phyloP scores from a whole-genome alignment of 2,113 vertebrate genomes.

The Rissa tridactyla region DNA sequence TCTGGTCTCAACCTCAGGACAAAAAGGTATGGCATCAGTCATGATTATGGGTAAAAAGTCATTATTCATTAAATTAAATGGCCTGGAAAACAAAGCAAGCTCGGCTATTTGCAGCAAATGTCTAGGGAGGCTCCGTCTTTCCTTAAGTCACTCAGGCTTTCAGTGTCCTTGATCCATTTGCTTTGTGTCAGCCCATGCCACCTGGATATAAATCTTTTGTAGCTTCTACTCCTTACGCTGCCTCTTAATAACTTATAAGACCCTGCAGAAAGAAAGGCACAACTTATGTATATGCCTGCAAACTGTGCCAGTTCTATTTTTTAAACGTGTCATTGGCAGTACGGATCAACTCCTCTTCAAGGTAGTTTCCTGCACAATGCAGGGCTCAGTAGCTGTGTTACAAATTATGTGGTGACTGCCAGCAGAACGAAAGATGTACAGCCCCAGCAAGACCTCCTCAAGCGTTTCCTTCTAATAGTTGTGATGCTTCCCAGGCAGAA shows the following conservation, averaged over 20 bases:
- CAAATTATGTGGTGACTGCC: not conserved
- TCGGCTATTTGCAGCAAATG: not conserved
- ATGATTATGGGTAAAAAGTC: conserved; percentile 1
- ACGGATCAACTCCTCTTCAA: not conserved
- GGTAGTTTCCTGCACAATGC: not conserved
- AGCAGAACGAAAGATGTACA: not conserved
- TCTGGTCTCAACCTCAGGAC: not conserved
- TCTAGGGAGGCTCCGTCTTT: not conserved
- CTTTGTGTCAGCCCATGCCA: not conserved
- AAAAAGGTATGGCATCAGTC: not conserved
- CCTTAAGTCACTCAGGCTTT: not conserved
- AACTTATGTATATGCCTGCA: not conserved
- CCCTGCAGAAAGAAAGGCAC: not conserved
- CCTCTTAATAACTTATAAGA: not conserved
- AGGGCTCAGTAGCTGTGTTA: not conserved
- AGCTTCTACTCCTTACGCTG: not conserved
- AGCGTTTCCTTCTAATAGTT: not conserved
- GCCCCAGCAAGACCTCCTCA: not conserved
- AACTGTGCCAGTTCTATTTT: not conserved
- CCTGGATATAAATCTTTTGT: not conserved
- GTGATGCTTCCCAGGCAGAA: not conserved
- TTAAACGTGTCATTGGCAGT: not conserved
- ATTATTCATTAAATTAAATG: conserved; percentile 17
- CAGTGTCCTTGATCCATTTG: not conserved
- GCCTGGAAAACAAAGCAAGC: conserved; percentile 18